These are phyloP conservation scores for Poeciliopsis turrubarensis DNA, from an alignment of 2,113 vertebrate species.

Conservation along the genomic window DNA sequence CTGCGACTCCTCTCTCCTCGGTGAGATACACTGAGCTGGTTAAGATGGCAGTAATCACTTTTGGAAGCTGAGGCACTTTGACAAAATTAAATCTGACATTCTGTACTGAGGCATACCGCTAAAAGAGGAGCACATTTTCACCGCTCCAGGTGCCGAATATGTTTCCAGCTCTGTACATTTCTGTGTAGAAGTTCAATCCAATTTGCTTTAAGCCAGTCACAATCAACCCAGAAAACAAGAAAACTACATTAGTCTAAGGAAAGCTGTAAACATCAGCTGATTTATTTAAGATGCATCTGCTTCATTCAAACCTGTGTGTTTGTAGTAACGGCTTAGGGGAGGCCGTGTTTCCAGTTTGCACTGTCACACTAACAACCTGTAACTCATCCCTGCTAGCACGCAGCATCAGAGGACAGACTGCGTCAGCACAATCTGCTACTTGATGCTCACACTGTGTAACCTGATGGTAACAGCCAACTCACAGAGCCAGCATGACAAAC, in stretches of 20 bases:
- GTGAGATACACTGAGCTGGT: constrained; percentile 8
- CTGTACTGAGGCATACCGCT: constrained; percentile 2
- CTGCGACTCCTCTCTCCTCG: constrained; percentile 5
- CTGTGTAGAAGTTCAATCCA: constrained; percentile 1
- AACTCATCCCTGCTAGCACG: constrained; percentile 37
- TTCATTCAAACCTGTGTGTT: constrained; percentile 41
- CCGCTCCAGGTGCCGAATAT: constrained; percentile 3
- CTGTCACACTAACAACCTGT: constrained; percentile 44
- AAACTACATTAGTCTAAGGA: constrained; percentile 12
- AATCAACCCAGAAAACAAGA: constrained; percentile 28
- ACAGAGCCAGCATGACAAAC: constrained; percentile 40
- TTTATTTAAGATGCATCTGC: constrained; percentile 43
- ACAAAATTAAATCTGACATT: not conserved
- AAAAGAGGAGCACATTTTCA: constrained; percentile 5
- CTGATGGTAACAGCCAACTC: constrained; percentile 37
- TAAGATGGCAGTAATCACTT: constrained; percentile 2
- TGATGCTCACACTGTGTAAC: constrained; percentile 64
- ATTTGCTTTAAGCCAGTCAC: constrained; percentile 24
- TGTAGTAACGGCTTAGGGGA: constrained; percentile 40
- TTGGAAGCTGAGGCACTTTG: not conserved
- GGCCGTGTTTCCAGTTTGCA: constrained; percentile 27
- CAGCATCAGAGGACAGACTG: constrained; percentile 39
- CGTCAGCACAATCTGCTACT: constrained; percentile 67
- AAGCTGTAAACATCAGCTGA: constrained; percentile 36
- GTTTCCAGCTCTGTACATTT: constrained; percentile 19